Conservation (phyloP, 2,888 invertebrate species). For the Apamea crenata region DNA sequence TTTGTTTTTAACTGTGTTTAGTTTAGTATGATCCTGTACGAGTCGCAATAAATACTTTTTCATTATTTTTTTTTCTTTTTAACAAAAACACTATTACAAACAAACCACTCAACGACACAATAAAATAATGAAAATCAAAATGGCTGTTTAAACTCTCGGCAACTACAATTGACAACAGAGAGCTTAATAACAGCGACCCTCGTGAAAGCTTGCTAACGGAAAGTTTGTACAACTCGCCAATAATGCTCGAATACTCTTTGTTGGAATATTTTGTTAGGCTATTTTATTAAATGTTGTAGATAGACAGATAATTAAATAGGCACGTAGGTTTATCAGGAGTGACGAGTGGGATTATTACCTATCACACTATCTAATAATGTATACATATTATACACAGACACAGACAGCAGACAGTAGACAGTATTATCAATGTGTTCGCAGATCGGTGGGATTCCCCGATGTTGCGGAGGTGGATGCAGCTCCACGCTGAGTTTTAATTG, state of each 20-base stretch:
- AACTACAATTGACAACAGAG: conserved; percentile 48
- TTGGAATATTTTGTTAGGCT: background rate
- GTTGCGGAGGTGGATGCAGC: too few relatives aligned
- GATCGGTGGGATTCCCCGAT: too few relatives aligned
- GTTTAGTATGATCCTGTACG: too few relatives aligned
- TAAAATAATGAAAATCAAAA: conserved; percentile 42
- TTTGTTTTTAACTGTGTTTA: too few relatives aligned
- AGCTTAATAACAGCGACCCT: conserved; percentile 46
- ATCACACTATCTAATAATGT: background rate
- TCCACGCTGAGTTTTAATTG: too few relatives aligned
- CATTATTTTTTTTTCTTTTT: too few relatives aligned
- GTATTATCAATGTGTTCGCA: too few relatives aligned
- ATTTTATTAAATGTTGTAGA: conserved; percentile 11
- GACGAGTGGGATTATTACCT: too few relatives aligned
- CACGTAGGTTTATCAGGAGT: background rate
- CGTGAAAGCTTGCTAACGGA: background rate
- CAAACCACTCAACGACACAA: conserved; percentile 33
- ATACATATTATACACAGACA: too few relatives aligned
- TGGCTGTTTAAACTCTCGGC: conserved; percentile 18
- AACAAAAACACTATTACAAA: background rate
- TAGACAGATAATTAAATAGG: background rate
- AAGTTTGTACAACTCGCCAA: conserved; percentile 46
- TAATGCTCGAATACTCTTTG: conserved; percentile 40
- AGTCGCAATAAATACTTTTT: too few relatives aligned
- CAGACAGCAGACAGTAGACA: too few relatives aligned